Conservation (phyloP, 2,888 invertebrate genomes). For the Trisateles emortualis region DNA sequence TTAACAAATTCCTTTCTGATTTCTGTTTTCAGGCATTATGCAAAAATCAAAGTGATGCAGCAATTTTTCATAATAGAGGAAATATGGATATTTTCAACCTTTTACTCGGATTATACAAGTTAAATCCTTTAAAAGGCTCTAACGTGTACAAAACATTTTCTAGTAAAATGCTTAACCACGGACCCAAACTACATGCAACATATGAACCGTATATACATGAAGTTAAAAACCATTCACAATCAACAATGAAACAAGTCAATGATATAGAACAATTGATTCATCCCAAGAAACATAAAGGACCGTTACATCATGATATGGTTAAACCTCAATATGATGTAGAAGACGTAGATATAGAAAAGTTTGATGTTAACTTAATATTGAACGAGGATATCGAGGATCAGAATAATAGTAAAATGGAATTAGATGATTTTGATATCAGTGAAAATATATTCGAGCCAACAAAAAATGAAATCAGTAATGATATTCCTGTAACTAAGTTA, state of each 20-base stretch:
- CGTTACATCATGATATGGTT: constrained; percentile 6
- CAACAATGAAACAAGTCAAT: constrained; percentile 40
- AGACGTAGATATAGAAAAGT: constrained; percentile 46
- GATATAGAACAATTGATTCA: constrained; percentile 58
- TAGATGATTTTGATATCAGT: constrained; percentile 28
- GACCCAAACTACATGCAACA: constrained; percentile 20
- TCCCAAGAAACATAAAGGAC: constrained; percentile 17
- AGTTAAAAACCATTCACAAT: not conserved
- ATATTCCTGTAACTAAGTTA: constrained; percentile 30
- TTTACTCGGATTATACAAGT: constrained; percentile 68
- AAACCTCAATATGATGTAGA: constrained; percentile 45
- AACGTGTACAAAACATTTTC: constrained; percentile 66
- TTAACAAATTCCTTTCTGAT: not conserved
- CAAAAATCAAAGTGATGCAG: not conserved
- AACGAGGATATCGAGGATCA: constrained; percentile 10
- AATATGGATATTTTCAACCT: constrained; percentile 63
- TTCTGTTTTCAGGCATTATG: constrained; percentile 26
- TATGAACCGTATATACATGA: constrained; percentile 60
- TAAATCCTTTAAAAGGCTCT: constrained; percentile 69
- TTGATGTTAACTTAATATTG: constrained; percentile 36
- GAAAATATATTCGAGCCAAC: not conserved
- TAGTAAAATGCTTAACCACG: constrained; percentile 53
- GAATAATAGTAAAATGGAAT: not conserved
- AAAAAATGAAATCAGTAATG: constrained; percentile 20
- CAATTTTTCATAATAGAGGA: not conserved